Conservation (phyloP, 1,140 invertebrate genomes). For the Drosophila suzukii region DNA sequence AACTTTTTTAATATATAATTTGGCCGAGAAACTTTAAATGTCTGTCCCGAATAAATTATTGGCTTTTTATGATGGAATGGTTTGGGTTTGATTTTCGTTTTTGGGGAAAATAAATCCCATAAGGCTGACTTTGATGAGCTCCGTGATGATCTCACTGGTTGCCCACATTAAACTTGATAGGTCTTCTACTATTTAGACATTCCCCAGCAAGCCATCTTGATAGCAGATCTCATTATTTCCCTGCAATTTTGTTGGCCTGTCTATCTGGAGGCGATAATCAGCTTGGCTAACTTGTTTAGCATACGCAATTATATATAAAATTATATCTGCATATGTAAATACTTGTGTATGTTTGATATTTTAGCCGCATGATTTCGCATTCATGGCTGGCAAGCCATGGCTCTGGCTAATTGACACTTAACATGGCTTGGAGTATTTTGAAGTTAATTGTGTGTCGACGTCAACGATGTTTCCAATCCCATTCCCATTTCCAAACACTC, state of each 20-base stretch:
- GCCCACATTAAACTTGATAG: conserved; percentile 15
- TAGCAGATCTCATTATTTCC: conserved; percentile 42
- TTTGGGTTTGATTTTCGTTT: neutral
- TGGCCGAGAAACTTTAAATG: conserved; percentile 12
- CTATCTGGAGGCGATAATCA: conserved; percentile 47
- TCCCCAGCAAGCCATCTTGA: conserved; percentile 24
- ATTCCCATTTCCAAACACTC: conserved; percentile 18
- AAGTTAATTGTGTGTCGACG: conserved; percentile 79
- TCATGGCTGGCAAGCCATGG: conserved; percentile 58
- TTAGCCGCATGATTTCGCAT: conserved; percentile 58
- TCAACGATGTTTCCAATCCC: conserved; percentile 44
- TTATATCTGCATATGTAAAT: conserved; percentile 43
- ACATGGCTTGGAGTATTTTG: conserved; percentile 77
- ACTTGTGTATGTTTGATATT: conserved; percentile 57
- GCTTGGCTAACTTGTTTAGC: conserved; percentile 42
- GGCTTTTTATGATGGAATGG: conserved; percentile 4
- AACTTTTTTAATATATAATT: conserved; percentile 58
- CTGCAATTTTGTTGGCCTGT: conserved; percentile 28
- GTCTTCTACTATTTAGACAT: conserved; percentile 10
- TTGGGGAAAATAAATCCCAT: conserved; percentile 21
- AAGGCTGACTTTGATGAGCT: conserved; percentile 21
- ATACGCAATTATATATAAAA: conserved; percentile 53
- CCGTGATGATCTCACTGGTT: conserved; percentile 29
- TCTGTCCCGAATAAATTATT: neutral
- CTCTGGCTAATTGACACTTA: conserved; percentile 78